Conservation (phyloP, 1,140 invertebrate genomes). For the Pantala flavescens region DNA sequence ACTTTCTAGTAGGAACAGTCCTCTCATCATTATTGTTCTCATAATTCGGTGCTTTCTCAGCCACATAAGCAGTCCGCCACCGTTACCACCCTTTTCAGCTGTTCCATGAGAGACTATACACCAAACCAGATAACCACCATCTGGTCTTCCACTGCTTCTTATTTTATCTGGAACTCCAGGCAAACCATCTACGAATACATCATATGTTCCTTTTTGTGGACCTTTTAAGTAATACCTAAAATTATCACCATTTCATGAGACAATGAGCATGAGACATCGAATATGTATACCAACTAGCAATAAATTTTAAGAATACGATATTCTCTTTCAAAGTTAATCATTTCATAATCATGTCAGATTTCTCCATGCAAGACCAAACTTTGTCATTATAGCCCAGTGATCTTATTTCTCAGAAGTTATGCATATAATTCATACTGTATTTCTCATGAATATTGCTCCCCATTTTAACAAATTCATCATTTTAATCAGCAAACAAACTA, state of each 20-base stretch:
- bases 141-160: background rate
- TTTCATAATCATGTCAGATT: too few species aligned
- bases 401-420: too few species aligned
- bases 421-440: too few species aligned
- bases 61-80: background rate
- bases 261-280: too few species aligned
- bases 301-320: too few species aligned
- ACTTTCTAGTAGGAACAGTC: background rate
- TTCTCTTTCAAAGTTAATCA: too few species aligned
- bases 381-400: too few species aligned
- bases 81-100: background rate
- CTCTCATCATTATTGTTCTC: background rate
- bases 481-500: too few species aligned
- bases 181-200: constrained; percentile 64
- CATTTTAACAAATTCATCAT: too few species aligned
- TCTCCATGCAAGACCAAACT: too few species aligned
- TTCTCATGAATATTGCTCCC: too few species aligned
- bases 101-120: background rate
- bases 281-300: too few species aligned
- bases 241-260: constrained; percentile 28
- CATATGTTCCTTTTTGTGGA: constrained; percentile 53
- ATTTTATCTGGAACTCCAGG: constrained; percentile 74
- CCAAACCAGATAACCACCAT: background rate
- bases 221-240: constrained; percentile 64
- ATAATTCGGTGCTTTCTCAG: background rate